Evolutionary conservation across 2,113 vertebrate genomes (phyloP), one percentile per base, ranked within the genome.

Genomic region (Macroglossus sobrinus): DNA sequence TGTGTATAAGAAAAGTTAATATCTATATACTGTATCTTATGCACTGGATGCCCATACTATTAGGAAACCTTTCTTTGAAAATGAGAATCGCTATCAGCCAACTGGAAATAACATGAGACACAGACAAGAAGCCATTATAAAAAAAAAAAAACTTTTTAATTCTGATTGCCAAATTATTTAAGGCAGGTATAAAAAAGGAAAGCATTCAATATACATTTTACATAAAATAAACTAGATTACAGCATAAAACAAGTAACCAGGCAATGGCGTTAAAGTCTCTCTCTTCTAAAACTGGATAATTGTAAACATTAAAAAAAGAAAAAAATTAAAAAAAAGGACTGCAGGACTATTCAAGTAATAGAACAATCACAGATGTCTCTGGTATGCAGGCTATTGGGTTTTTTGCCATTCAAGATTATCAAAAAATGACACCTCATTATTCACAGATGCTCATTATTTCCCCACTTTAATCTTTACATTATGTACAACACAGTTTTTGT

Each of bases 171-270:
- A 99, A 99, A 99, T 99, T 99, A 99, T 99, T 99, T 99, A 99
- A 99, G 99, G 99, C 99, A 99, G 99, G 99, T 99, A 99, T 99
- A 99, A 99, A 99, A 98, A 99, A 99, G 99, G 98, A 99, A 99
- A 99, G 99, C 99, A 99, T 99, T 99, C 98, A 97, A 99, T 99
- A 99, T 98, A 99, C 96, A 99, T 99, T 99, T 99, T 98, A 99
- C 99, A 99, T 98, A 99, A 99, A 99, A 99, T 99, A 99, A 99
- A 99, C 98, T 99, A 99, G 98, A 99, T 98, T 99, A 99, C 99
- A 99, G 98, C 98, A 99, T 99, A 99, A 99, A 99, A 98, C 98
- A 99, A 99, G 98, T 98, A 98, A 99, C 98, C 99, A 99, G 99
- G 99, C 99, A 99, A 99, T 99, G 98, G 99, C 98, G 98, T 98